Evolutionary conservation across 1,140 invertebrate genomes (phyloP), one percentile per base, ranked within the genome.

Genomic region (Pseudomyrmex gracilis): DNA sequence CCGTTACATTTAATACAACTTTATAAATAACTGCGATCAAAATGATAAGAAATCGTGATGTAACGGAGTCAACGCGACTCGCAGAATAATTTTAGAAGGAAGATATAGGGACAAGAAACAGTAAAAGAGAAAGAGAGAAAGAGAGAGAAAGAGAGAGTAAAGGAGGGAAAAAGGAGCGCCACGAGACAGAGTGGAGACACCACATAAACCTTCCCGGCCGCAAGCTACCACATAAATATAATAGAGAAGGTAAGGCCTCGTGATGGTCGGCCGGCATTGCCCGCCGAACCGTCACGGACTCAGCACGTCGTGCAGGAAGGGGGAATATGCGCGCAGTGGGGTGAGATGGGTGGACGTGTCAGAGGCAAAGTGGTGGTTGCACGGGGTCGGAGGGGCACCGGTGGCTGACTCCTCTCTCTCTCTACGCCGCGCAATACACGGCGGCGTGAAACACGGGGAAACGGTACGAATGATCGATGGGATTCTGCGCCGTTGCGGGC

Each of bases 221-320:
- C 92, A 93, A 93, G 93, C 91, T 91, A 90, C 90, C 91, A 92
- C 92, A 93, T 94, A 94, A 94, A 94, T 94, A 94, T 94, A 93
- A 94, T 92, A 93, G 92, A 87, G 91, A 89, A 89, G 86, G 88
- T 90, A 90, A 92, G 90, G 90, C 93, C 92, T 93, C 92, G 93
- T 93, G 94, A 94, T 94, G 93, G 91, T 93, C 91, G 91, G 89
- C 91, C 92, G 93, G 93, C 92, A 92, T 93, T 93, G 92, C 92
- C 90, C 91, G 91, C 90, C 92, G 92, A 91, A 90, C 91, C 91
- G 91, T 93, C 93, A 93, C 92, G 91, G 91, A 90, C 80, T 90
- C 86, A 43, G 83, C 86, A 86, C 85, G 22, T 91, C 88, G 83
- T 85, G 43, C 71, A 73, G 88, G 90, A 83, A 87, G 88, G 90